phyloP scores from a whole-genome alignment of 1,140 invertebrate genomes.

The Lepidotrigona ventralis region DNA sequence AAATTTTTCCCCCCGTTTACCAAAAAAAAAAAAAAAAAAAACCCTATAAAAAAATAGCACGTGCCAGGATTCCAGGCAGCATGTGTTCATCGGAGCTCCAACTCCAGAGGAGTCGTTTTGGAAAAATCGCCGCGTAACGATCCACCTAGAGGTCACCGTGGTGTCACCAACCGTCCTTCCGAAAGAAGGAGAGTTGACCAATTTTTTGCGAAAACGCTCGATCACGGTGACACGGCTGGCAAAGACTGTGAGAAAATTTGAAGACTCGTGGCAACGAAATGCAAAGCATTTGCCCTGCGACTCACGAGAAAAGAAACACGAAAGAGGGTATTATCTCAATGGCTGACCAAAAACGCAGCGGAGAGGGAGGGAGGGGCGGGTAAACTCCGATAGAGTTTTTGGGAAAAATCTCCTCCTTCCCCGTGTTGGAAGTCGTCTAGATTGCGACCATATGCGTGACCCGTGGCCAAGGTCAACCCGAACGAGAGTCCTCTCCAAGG shows the following conservation, averaged over 20 bases:
- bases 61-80: background rate
- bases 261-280: background rate
- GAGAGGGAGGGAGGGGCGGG: background rate
- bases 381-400: slow-evolving; percentile 62
- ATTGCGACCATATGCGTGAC: slow-evolving; percentile 74
- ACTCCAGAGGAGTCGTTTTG: background rate
- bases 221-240: slow-evolving; percentile 17
- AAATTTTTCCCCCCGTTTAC: no score
- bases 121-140: slow-evolving; percentile 8
- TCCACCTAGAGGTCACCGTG: slow-evolving; percentile 6
- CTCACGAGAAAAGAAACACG: background rate
- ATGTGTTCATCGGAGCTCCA: background rate
- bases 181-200: slow-evolving; percentile 23
- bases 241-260: slow-evolving; percentile 32
- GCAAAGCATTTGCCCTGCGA: background rate
- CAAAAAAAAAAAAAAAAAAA: no score
- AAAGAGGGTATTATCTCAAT: slow-evolving; percentile 36
- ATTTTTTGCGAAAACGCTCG: slow-evolving; percentile 44
- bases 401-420: slow-evolving; percentile 63
- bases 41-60: background rate
- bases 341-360: background rate
- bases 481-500: slow-evolving; percentile 36
- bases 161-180: slow-evolving; percentile 36
- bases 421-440: slow-evolving; percentile 57
- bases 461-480: slow-evolving; percentile 65